Percentiles rank a stretch among this genome's conserved stretches.
phyloP scores from a whole-genome alignment of 2,888 invertebrate species.

The Drosophila recens region DNA sequence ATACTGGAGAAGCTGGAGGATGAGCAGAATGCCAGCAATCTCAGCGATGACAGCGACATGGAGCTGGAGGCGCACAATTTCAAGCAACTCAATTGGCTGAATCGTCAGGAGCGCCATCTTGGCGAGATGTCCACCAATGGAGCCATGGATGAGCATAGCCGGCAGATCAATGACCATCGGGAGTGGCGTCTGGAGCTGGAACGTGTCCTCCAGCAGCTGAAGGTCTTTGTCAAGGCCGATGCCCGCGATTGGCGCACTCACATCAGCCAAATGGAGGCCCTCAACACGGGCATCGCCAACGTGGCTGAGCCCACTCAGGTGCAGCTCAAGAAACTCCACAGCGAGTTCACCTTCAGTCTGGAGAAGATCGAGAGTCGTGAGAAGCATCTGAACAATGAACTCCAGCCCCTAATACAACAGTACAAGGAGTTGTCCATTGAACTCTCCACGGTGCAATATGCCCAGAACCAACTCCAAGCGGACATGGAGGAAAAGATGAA shows the following conservation, averaged over 20 bases:
- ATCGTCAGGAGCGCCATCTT: conserved; percentile 50
- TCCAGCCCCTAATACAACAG: conserved; percentile 92
- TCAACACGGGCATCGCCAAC: conserved; percentile 88
- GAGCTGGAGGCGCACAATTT: conserved; percentile 80
- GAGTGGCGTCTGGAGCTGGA: conserved; percentile 93
- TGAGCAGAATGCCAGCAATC: conserved; percentile 79
- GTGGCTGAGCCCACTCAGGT: conserved; percentile 85
- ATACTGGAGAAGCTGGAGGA: conserved; percentile 85
- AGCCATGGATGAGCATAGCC: conserved; percentile 47
- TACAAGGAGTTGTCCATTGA: conserved; percentile 88
- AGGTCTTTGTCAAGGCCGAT: conserved; percentile 89
- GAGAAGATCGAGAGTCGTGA: conserved; percentile 96
- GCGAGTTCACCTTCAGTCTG: conserved; percentile 92
- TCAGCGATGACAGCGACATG: conserved; percentile 84
- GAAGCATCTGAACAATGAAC: conserved; percentile 96
- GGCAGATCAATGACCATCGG: conserved; percentile 79
- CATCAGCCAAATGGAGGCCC: conserved; percentile 95
- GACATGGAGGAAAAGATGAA: conserved; percentile 97
- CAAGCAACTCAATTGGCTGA: conserved; percentile 81
- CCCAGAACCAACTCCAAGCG: conserved; percentile 94
- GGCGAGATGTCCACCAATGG: conserved; percentile 42
- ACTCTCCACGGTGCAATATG: conserved; percentile 91
- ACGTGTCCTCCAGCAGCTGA: conserved; percentile 95
- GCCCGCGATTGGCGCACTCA: conserved; percentile 96
- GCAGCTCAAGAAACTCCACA: conserved; percentile 93